These are phyloP conservation scores for Rhinoraja longicauda DNA, from an alignment of 2,797 vertebrate species.

Conservation along the genomic window DNA sequence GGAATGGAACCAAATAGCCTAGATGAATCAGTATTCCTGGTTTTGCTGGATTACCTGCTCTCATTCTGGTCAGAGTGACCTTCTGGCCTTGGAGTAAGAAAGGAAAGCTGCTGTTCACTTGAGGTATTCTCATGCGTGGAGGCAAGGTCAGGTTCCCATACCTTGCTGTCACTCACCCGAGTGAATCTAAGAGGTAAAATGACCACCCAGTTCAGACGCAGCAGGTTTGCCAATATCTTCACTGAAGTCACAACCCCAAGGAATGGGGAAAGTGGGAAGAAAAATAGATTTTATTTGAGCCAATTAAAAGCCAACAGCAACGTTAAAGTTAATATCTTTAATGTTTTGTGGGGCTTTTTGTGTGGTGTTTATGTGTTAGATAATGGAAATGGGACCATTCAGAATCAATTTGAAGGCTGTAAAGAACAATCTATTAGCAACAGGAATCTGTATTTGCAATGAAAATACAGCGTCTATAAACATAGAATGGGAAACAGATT, in stretches of 20 bases:
- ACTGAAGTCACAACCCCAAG: neutral
- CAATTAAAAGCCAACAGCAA: neutral
- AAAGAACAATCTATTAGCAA: neutral
- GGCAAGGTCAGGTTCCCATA: neutral
- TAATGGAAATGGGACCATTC: neutral
- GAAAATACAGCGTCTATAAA: neutral
- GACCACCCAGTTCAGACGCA: neutral
- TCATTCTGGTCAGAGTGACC: neutral
- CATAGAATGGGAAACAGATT: neutral
- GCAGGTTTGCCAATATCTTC: neutral
- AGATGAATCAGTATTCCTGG: neutral
- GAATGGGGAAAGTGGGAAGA: neutral
- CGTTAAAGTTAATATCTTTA: neutral
- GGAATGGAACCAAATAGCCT: neutral
- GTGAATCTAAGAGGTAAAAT: neutral
- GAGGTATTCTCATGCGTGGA: neutral
- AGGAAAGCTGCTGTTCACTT: neutral
- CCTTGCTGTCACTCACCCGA: neutral
- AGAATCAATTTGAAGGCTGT: neutral
- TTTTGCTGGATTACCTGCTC: neutral
- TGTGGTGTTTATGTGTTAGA: neutral
- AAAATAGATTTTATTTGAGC: neutral
- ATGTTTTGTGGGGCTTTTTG: too few relatives aligned
- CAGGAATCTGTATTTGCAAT: neutral
- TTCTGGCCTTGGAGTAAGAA: neutral